A percentile compares a stretch with the other conserved stretches of the same genome.
phyloP scores from a whole-genome alignment of 2,888 invertebrate species.

The Clitarchus hookeri region DNA sequence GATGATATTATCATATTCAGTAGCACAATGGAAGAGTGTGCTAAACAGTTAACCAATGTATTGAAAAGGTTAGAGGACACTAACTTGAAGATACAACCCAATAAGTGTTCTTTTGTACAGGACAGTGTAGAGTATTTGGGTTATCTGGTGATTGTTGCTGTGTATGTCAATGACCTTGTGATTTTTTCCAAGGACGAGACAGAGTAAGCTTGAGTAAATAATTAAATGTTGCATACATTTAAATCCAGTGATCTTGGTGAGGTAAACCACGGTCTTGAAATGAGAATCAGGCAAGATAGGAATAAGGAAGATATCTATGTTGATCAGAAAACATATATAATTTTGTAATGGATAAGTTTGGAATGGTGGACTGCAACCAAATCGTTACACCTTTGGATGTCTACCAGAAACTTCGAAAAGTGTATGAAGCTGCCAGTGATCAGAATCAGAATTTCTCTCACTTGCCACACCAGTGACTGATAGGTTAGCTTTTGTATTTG shows the following conservation, averaged over 20 bases:
- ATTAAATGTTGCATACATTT: neutral
- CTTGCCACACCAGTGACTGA: neutral
- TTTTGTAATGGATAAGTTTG: conserved; percentile 12
- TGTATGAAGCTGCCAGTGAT: neutral
- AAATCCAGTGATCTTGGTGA: conserved; percentile 4
- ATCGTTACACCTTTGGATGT: neutral
- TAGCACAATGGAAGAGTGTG: too few species aligned
- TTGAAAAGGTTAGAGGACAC: neutral
- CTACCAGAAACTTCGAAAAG: neutral
- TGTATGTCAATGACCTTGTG: conserved; percentile 38
- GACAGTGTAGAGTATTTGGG: conserved; percentile 41
- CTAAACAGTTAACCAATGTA: neutral
- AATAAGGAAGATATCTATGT: neutral
- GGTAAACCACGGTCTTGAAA: neutral
- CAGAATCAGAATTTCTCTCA: conserved; percentile 20
- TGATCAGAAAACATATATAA: conserved; percentile 19
- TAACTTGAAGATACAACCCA: conserved; percentile 17
- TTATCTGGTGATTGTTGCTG: conserved; percentile 6
- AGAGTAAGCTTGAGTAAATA: neutral
- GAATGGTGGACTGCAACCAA: neutral
- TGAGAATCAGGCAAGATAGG: neutral
- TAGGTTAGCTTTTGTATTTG: neutral
- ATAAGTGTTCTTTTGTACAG: conserved; percentile 44
- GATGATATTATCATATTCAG: neutral
- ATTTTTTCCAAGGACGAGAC: conserved; percentile 38